Conservation (phyloP, 2,797 vertebrate genomes). For the Philypnodon macrostomus region DNA sequence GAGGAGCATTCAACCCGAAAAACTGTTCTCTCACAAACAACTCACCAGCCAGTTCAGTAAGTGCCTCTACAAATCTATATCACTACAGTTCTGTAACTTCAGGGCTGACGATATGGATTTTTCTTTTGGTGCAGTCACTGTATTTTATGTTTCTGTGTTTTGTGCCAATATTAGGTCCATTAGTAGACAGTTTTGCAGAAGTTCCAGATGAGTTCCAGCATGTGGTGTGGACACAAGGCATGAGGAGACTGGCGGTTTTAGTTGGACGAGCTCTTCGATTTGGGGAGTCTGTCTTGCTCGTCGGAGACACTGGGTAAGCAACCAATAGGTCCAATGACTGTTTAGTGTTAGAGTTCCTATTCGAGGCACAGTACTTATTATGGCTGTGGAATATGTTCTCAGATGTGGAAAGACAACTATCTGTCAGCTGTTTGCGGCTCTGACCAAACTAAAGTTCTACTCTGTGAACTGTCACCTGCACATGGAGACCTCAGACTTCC, state of each 20-base stretch:
- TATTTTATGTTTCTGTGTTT: too few relatives aligned
- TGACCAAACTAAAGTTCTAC: slow-evolving; percentile 82
- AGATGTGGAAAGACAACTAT: slow-evolving; percentile 98
- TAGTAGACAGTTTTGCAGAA: slow-evolving; percentile 69
- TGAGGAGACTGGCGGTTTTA: slow-evolving; percentile 87
- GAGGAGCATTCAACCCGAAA: slow-evolving; percentile 81
- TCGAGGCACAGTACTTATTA: not conserved
- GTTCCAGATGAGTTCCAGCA: slow-evolving; percentile 86
- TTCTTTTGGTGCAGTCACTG: too few relatives aligned
- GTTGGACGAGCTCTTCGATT: slow-evolving; percentile 90
- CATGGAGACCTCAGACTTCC: slow-evolving; percentile 96
- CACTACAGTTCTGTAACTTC: not conserved
- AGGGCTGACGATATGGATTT: not conserved
- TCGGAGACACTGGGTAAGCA: slow-evolving; percentile 93
- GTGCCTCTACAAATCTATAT: slow-evolving; percentile 44
- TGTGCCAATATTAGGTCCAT: slow-evolving; percentile 61
- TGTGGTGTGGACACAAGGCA: slow-evolving; percentile 88
- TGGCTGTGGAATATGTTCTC: slow-evolving; percentile 7
- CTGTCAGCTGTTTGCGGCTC: slow-evolving; percentile 91
- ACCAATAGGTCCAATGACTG: not conserved
- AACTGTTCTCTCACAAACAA: slow-evolving; percentile 85
- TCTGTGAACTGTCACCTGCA: slow-evolving; percentile 94
- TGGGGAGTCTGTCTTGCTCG: slow-evolving; percentile 89
- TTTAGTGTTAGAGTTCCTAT: not conserved
- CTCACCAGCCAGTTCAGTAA: slow-evolving; percentile 86